phyloP scores from a whole-genome alignment of 2,113 vertebrate species.

The Sinocyclocheilus anophthalmus region DNA sequence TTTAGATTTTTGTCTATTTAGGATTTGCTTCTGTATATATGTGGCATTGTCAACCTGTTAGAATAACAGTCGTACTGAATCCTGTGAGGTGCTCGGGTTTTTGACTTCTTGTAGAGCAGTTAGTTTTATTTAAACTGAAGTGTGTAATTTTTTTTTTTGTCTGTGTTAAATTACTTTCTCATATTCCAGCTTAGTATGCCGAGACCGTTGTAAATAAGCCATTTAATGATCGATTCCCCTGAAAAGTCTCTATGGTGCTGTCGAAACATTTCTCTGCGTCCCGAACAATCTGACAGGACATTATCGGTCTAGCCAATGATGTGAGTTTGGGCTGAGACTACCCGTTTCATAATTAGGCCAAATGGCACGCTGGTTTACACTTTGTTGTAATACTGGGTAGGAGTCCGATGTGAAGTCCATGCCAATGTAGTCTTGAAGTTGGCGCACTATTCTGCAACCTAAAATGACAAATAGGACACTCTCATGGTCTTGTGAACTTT shows the following conservation, averaged over 20 bases:
- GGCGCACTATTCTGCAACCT: background rate
- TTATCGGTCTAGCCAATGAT: background rate
- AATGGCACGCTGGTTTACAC: background rate
- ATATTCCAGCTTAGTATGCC: background rate
- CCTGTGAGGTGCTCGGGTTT: background rate
- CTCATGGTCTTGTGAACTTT: background rate
- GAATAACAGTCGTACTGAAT: too few relatives aligned
- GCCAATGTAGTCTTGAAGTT: background rate
- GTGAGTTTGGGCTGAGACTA: background rate
- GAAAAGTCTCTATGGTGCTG: background rate
- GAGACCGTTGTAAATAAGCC: background rate
- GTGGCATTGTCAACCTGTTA: background rate
- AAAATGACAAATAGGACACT: background rate
- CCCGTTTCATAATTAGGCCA: background rate
- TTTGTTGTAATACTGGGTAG: background rate
- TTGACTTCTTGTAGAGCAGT: background rate
- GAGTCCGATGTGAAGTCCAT: too few relatives aligned
- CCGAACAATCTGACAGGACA: too few relatives aligned
- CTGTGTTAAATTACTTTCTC: background rate
- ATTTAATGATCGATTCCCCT: background rate
- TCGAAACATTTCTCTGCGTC: too few relatives aligned
- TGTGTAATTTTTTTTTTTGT: background rate
- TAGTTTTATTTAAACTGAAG: background rate
- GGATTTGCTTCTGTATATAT: background rate
- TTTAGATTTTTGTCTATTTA: conserved; percentile 3